phyloP scores from a whole-genome alignment of 2,888 invertebrate species.

The Caenorhabditis panamensis region DNA sequence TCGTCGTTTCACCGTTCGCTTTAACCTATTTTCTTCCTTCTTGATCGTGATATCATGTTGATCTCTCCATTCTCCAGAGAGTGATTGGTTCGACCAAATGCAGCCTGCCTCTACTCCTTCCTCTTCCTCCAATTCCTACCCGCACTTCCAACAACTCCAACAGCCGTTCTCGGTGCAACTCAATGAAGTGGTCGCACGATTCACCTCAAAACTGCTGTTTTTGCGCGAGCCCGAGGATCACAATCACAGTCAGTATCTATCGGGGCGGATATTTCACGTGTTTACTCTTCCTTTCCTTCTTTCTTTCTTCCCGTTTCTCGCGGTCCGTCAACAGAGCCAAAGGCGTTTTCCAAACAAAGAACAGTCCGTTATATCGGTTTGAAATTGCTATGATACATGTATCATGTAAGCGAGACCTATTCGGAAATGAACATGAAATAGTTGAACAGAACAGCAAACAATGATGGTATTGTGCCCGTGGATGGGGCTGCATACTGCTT shows the following conservation, averaged over 20 bases:
- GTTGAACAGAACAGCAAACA: slow-evolving; percentile 57
- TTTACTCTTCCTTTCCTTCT: slow-evolving; percentile 7
- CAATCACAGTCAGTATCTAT: slow-evolving; percentile 57
- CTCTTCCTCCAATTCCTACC: not conserved
- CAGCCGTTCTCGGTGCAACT: slow-evolving; percentile 52
- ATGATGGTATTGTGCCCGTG: slow-evolving; percentile 24
- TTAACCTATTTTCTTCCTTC: slow-evolving; percentile 6
- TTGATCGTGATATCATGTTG: too few relatives aligned
- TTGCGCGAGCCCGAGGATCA: slow-evolving; percentile 50
- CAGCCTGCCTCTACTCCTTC: slow-evolving; percentile 4
- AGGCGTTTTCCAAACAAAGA: slow-evolving; percentile 32
- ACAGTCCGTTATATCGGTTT: not conserved
- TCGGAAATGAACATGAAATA: slow-evolving; percentile 33
- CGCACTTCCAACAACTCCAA: slow-evolving; percentile 5
- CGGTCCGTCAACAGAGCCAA: slow-evolving; percentile 18
- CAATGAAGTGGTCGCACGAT: slow-evolving; percentile 59
- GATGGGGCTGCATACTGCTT: slow-evolving; percentile 19
- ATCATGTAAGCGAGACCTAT: not conserved
- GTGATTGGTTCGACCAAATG: slow-evolving; percentile 11
- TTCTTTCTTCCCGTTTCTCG: not conserved
- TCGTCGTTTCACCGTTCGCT: not conserved
- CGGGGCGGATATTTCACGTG: slow-evolving; percentile 2
- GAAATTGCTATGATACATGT: slow-evolving; percentile 2
- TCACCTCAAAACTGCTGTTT: slow-evolving; percentile 57
- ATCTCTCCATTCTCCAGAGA: not conserved